Conservation (phyloP, 2,888 invertebrate genomes). For the Ennomos fuscantarius region DNA sequence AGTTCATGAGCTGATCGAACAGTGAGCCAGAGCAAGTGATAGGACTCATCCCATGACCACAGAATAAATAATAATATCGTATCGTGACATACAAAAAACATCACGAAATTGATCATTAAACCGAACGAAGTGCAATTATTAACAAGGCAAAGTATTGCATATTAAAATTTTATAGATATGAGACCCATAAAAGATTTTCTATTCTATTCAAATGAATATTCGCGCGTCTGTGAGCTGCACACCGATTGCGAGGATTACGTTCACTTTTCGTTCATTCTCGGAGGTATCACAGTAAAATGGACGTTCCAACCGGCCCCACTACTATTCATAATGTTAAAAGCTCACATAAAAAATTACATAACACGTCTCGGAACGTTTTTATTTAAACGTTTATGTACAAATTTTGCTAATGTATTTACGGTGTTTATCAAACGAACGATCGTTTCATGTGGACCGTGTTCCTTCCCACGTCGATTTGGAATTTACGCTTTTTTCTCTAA, state of each 20-base stretch:
- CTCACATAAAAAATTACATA: slow-evolving; percentile 37
- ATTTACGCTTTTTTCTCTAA: slow-evolving; percentile 50
- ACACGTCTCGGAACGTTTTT: slow-evolving; percentile 16
- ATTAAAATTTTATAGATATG: no score
- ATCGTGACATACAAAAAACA: no score
- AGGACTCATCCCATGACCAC: not conserved
- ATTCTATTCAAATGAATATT: not conserved
- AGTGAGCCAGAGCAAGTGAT: not conserved
- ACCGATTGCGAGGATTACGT: slow-evolving; percentile 4
- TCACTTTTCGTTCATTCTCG: slow-evolving; percentile 14
- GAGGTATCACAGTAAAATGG: slow-evolving; percentile 12
- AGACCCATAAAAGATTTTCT: no score
- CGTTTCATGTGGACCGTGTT: slow-evolving; percentile 21
- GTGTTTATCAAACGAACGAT: slow-evolving; percentile 27
- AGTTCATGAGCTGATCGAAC: no score
- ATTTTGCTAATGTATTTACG: slow-evolving; percentile 23
- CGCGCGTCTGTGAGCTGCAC: not conserved
- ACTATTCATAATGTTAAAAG: slow-evolving; percentile 34
- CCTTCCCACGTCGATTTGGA: slow-evolving; percentile 43
- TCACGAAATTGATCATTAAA: no score
- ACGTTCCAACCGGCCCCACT: slow-evolving; percentile 17
- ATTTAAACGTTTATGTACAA: slow-evolving; percentile 28
- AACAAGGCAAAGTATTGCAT: no score
- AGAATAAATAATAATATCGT: no score
- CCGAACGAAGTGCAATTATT: no score